Evolutionary conservation across 37 sponge, comb jelly and placozoan species (phyloP).

Genomic region (Haliclona indistincta): DNA sequence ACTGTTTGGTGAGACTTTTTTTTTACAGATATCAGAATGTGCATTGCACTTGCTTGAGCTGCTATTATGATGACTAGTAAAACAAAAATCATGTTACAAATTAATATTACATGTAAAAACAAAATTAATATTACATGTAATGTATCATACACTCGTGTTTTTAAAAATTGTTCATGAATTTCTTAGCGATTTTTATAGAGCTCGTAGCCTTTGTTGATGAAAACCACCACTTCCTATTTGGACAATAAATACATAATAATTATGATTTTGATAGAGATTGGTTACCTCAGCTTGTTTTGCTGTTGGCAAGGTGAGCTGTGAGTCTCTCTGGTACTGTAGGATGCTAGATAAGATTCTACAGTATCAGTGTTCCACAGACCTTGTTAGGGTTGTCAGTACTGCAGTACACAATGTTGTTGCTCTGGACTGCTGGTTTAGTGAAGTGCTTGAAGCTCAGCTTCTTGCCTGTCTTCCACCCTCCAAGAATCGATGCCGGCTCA

Average conservation of each 20-base stretch:
- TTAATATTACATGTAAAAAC: background rate
- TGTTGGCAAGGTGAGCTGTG: conserved; percentile 7
- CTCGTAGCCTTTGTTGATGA: conserved; percentile 29
- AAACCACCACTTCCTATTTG: conserved; percentile 4
- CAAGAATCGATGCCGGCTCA: conserved; percentile 37
- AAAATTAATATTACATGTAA: too few species aligned
- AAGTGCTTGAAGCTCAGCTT: conserved; percentile 25
- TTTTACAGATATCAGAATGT: conserved; percentile 20
- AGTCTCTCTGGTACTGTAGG: conserved; percentile 1
- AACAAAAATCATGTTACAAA: background rate
- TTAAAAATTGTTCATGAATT: too few species aligned
- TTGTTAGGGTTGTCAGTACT: conserved; percentile 4
- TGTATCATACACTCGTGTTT: too few species aligned
- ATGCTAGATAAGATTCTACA: background rate
- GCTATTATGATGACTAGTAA: background rate
- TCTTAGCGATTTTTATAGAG: too few species aligned
- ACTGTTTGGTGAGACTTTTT: background rate
- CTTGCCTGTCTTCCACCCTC: conserved; percentile 41
- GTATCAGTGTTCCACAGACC: conserved; percentile 4
- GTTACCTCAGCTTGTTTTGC: conserved; percentile 17
- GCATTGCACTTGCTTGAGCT: background rate
- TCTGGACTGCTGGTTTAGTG: conserved; percentile 7
- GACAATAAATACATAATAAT: background rate
- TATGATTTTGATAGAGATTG: background rate
- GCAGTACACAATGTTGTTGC: conserved; percentile 25